phyloP scores from a whole-genome alignment of 2,888 invertebrate genomes.

The Abrostola triplasia region DNA sequence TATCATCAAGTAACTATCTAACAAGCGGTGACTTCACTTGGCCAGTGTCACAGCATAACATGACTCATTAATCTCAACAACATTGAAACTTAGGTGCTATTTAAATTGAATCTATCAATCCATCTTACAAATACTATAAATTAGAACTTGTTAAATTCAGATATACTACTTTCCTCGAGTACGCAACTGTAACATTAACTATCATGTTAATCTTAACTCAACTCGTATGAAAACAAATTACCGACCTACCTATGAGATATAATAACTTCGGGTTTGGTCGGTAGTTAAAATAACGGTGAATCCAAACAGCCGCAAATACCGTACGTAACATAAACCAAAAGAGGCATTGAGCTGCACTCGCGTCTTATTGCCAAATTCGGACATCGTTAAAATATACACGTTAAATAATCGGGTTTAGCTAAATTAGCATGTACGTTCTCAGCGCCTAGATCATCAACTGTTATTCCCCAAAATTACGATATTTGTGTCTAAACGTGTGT shows the following conservation, averaged over 20 bases:
- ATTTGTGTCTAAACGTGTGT: constrained; percentile 38
- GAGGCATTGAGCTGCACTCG: constrained; percentile 64
- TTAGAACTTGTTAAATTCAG: constrained; percentile 28
- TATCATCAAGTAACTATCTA: constrained; percentile 51
- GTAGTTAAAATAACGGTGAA: constrained; percentile 81
- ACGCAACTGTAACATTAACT: constrained; percentile 19
- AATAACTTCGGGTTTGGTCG: constrained; percentile 59
- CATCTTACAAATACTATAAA: constrained; percentile 20
- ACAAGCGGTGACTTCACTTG: constrained; percentile 66
- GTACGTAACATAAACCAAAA: constrained; percentile 78
- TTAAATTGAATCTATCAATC: constrained; percentile 13
- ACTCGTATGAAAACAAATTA: constrained; percentile 47
- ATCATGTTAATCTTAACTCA: constrained; percentile 33
- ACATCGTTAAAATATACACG: constrained; percentile 37
- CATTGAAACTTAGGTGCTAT: constrained; percentile 3
- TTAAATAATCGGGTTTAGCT: constrained; percentile 39
- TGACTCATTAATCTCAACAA: constrained; percentile 43
- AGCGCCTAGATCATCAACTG: constrained; percentile 54
- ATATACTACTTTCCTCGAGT: constrained; percentile 20
- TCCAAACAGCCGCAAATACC: constrained; percentile 82
- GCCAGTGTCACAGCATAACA: constrained; percentile 54
- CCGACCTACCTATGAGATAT: constrained; percentile 50
- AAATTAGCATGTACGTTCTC: constrained; percentile 63
- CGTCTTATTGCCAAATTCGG: constrained; percentile 62
- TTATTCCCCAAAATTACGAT: constrained; percentile 43